Base-by-base conservation (phyloP, 1,140 invertebrate genomes). In the Phymorhynchus buccinoides region DNA sequence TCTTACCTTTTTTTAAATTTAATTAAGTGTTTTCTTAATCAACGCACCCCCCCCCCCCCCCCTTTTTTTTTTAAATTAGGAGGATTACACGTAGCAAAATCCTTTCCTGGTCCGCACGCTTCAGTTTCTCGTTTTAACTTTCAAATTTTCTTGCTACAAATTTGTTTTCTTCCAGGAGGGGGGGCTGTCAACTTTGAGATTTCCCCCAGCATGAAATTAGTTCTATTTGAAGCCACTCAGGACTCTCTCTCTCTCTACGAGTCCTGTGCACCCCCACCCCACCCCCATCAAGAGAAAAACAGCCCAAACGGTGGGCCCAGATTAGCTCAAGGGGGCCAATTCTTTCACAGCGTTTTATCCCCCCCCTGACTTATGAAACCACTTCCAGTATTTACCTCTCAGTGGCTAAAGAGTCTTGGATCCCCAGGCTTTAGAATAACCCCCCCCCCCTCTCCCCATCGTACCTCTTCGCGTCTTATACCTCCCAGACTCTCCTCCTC, bases 301-400 rank as follows among this genome's bases (percentile, higher is more conserved):
- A 79, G 77, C 41, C 77, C 77, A 79, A 79, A 79, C 41, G 39
- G 27, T 39, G 37, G 44, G 42, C 77, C 77, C 22, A 12, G 30
- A 79, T 79, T 79, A 79, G 77, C 77, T 79, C 77, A n/a, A 79
- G 30, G 77, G 77, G 77, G 77, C 77, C 41, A 79, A 79, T 79
- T 79, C 77, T 44, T 79, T 41, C 37, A 16, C 77, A n/a, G 77
- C 77, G 30, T 32, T 52, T 79, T 79, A 9, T 4, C 42, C 77
- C 44, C n/a, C n/a, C 32, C 77, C 27, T 4, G 37, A 41, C 73
- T 75, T 41, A 41, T 27, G 73, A 41, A 41, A 79, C 77, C 44
- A 52, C 77, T 79, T 79, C 44, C 77, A 79, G 42, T 35, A 41
- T 79, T 79, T 79, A 30, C 77, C 42, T 79, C 42, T 35, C 56